Evolutionary conservation across 2,888 invertebrate species (phyloP).

Genomic region (Nemapogon koenigi): DNA sequence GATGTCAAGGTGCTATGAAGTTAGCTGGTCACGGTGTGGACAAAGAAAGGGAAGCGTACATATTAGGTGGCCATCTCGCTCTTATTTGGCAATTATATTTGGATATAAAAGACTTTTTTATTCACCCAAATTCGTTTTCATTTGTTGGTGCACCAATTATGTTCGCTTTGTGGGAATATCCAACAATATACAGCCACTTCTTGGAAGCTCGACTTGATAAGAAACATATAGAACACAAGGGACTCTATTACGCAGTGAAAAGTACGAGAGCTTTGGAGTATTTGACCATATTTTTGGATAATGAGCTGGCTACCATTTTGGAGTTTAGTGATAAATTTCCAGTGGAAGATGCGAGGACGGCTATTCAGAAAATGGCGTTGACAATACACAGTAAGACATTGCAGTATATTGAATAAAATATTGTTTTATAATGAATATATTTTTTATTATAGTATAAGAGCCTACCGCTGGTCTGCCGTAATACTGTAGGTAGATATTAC

Average conservation of each 20-base stretch:
- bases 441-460: too few species aligned
- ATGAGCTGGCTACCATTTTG: conserved; percentile 38
- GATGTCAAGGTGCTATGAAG: conserved; percentile 52
- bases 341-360: conserved; percentile 36
- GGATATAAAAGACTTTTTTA: conserved; percentile 50
- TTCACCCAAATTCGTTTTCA: conserved; percentile 45
- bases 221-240: conserved; percentile 34
- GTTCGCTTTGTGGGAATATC: conserved; percentile 49
- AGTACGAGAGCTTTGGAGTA: conserved; percentile 46
- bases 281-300: conserved; percentile 33
- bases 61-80: conserved; percentile 46
- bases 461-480: too few species aligned
- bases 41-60: conserved; percentile 41
- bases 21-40: conserved; percentile 30
- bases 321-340: conserved; percentile 37
- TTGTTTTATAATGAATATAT: too few species aligned
- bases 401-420: conserved; percentile 41
- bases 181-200: conserved; percentile 40
- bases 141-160: conserved; percentile 44
- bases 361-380: conserved; percentile 49
- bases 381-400: conserved; percentile 40
- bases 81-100: conserved; percentile 51
- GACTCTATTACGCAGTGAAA: conserved; percentile 42
- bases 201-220: conserved; percentile 35
- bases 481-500: neutral